These are phyloP conservation scores for Podilymbus podiceps DNA, from an alignment of 2,113 vertebrate genomes.

Conservation along the genomic window DNA sequence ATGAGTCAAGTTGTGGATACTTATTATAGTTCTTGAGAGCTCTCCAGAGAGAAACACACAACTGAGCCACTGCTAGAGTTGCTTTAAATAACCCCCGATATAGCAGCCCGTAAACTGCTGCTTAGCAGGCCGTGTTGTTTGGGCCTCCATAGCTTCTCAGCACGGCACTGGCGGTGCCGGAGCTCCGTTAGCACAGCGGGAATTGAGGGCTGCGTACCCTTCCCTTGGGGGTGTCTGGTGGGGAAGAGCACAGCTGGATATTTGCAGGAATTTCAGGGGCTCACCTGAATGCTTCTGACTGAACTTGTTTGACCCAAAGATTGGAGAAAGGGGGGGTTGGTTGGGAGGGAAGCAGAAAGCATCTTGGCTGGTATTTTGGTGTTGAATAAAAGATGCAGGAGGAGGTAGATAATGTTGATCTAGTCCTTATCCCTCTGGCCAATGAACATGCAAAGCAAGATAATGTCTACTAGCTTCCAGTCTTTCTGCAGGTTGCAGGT, in stretches of 20 bases:
- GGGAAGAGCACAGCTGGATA: neutral
- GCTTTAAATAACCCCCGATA: neutral
- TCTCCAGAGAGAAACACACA: neutral
- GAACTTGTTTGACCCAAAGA: neutral
- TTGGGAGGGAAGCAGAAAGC: neutral
- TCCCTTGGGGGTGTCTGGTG: neutral
- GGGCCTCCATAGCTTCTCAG: neutral
- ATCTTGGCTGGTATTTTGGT: neutral
- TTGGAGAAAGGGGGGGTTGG: neutral
- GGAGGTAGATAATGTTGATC: neutral
- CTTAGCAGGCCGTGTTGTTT: rapidly evolving
- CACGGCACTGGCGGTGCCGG: rapidly evolving
- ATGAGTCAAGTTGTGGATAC: neutral
- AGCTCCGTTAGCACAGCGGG: neutral
- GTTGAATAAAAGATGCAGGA: neutral
- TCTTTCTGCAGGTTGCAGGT: neutral
- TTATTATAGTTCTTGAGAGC: neutral
- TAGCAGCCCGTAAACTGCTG: neutral
- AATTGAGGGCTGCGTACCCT: rapidly evolving
- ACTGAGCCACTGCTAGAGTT: neutral
- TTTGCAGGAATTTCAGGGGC: neutral
- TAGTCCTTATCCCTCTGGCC: neutral
- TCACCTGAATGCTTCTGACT: rapidly evolving
- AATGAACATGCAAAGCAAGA: neutral
- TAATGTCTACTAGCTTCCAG: neutral